Base-by-base conservation (phyloP, 2,113 vertebrate species). In the Dicrurus megarhynchus region DNA sequence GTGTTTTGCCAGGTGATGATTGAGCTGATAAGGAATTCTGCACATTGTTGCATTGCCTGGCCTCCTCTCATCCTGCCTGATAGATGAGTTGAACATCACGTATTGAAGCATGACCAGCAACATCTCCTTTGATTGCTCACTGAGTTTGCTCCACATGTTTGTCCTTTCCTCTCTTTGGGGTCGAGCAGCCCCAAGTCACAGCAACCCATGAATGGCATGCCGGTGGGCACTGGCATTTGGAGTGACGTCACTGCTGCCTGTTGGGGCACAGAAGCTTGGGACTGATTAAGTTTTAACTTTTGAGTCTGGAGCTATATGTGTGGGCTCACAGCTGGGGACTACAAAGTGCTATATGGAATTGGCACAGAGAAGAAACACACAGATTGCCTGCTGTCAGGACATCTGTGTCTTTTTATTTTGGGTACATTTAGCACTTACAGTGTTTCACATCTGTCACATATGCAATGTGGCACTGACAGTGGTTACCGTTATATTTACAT, bases 381-480 rank as follows among this genome's bases (percentile, higher is more conserved):
- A 96, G 97, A 97, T 97, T 91, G 93, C 97, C 96, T 96, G 90
- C 97, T 96, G 95, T 97, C 95, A 95, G 89, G 94, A 97, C 97
- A 97, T 97, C 97, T 97, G 97, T 95, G 95, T 96, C 94, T 90
- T 95, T 97, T 97, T 97, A 97, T 95, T 97, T 96, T 96, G 97
- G 95, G 95, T 97, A 97, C 94, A 97, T 97, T 97, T 97, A 97
- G 96, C 95, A 96, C 97, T 97, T 95, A 91, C 0, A 97, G 92
- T 84, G 92, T 93, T 97, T 95, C 96, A 95, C 93, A 97, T 97
- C 94, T 97, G 93, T 96, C 96, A 88, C 96, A 97, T 97, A 93
- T 90, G 90, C 90, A 94, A 60, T 88, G 47, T 95, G 91, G 88
- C 93, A 96, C 74, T 96, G 96, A 95, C 94, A 92, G 88, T 97